Percentiles rank a stretch among this genome's conserved stretches.
phyloP scores from a whole-genome alignment of 1,140 invertebrate species.

The Drosophila seguyi region DNA sequence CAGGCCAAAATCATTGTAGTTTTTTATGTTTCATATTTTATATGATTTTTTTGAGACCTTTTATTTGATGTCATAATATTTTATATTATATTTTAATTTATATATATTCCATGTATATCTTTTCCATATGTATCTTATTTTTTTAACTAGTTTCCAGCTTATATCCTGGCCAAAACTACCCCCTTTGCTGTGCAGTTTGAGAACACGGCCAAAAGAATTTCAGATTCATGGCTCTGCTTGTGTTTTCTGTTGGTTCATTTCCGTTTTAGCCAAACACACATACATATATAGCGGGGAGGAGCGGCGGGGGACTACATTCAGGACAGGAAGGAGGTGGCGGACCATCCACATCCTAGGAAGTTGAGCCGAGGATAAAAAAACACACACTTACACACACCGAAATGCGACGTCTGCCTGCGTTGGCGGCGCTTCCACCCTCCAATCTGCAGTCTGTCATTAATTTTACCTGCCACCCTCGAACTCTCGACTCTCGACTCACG shows the following conservation, averaged over 20 bases:
- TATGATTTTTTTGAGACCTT: background rate
- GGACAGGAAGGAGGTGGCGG: conserved; percentile 3
- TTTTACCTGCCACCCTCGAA: conserved; percentile 51
- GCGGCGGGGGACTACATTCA: background rate
- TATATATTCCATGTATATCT: too few relatives aligned
- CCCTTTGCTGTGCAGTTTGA: background rate
- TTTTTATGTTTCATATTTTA: background rate
- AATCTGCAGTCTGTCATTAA: conserved; percentile 60
- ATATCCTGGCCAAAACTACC: conserved; percentile 2
- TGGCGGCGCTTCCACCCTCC: conserved; percentile 48
- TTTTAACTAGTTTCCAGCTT: too few relatives aligned
- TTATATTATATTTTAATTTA: background rate
- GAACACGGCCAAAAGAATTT: conserved; percentile 61
- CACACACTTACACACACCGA: conserved; percentile 4
- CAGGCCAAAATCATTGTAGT: background rate
- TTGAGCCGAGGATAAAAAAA: conserved; percentile 29
- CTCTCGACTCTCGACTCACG: conserved; percentile 14
- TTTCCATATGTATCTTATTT: background rate
- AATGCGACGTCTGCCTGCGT: conserved; percentile 54
- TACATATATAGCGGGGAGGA: background rate
- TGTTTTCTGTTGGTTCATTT: conserved; percentile 76
- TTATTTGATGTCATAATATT: background rate
- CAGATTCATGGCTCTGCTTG: conserved; percentile 74
- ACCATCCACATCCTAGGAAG: conserved; percentile 45
- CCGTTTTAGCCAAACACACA: conserved; percentile 57